Conservation (phyloP, 2,888 invertebrate species). For the Pammene fasciana region DNA sequence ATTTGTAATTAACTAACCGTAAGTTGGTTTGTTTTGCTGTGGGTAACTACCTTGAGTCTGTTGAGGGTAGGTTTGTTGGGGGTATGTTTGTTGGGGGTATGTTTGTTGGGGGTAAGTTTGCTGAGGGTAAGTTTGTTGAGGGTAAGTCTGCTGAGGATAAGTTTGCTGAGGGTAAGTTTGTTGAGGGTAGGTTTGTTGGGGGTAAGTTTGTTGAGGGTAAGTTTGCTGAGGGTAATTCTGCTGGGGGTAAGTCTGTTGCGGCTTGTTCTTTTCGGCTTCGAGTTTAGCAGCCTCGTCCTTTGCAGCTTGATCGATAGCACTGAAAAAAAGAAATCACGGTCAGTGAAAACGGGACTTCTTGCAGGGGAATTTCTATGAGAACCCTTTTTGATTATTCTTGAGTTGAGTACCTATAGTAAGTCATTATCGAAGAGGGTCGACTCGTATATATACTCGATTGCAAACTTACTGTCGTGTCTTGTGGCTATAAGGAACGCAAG, state of each 20-base stretch:
- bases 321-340: constrained; percentile 45
- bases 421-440: neutral
- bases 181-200: constrained; percentile 46
- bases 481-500: too few relatives aligned
- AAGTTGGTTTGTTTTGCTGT: constrained; percentile 41
- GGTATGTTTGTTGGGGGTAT: neutral
- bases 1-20: constrained; percentile 36
- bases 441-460: neutral
- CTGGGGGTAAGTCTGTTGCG: constrained; percentile 47
- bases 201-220: constrained; percentile 44
- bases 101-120: constrained; percentile 37
- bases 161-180: constrained; percentile 44
- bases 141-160: constrained; percentile 46
- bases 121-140: constrained; percentile 44
- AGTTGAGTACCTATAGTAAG: too few relatives aligned
- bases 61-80: neutral
- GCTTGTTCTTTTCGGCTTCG: constrained; percentile 63
- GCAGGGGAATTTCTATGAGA: too few relatives aligned
- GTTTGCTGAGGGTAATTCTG: constrained; percentile 21
- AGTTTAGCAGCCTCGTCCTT: constrained; percentile 62
- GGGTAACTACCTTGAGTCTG: constrained; percentile 28
- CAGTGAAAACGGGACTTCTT: neutral
- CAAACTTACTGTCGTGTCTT: too few relatives aligned
- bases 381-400: too few relatives aligned
- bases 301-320: constrained; percentile 66